phyloP scores from a whole-genome alignment of 1,140 invertebrate species.

The Drosophila guanche region DNA sequence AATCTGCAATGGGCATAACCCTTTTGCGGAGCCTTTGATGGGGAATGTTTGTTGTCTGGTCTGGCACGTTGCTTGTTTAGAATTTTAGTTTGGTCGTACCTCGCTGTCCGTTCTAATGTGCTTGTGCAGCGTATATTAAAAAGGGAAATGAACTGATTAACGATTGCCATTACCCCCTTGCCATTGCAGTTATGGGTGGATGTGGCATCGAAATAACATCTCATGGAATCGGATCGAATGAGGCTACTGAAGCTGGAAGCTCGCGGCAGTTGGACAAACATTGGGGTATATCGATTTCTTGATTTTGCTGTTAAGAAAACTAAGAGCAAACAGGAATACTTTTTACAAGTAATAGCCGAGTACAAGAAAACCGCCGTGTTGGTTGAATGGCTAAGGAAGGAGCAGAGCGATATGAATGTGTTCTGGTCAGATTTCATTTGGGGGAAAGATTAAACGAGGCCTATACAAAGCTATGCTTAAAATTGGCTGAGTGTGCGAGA shows the following conservation, averaged over 20 bases:
- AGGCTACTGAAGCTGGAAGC: constrained; percentile 49
- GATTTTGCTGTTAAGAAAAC: constrained; percentile 62
- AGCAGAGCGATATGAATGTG: constrained; percentile 41
- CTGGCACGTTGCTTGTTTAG: constrained; percentile 73
- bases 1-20: constrained; percentile 67
- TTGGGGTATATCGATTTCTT: constrained; percentile 71
- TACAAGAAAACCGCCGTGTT: constrained; percentile 36
- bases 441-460: constrained; percentile 32
- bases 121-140: constrained; percentile 81
- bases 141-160: constrained; percentile 81
- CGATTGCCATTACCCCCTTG: constrained; percentile 66
- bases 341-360: constrained; percentile 75
- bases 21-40: constrained; percentile 3
- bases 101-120: constrained; percentile 60
- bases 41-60: constrained; percentile 54
- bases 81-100: constrained; percentile 6
- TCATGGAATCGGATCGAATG: constrained; percentile 24
- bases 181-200: constrained; percentile 25
- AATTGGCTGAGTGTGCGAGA: no score
- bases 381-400: constrained; percentile 13
- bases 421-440: constrained; percentile 30
- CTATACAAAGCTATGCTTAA: constrained; percentile 15
- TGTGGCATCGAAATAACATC: constrained; percentile 38
- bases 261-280: constrained; percentile 73
- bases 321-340: constrained; percentile 54